Evolutionary conservation across 2,113 vertebrate species (phyloP), one percentile per base, ranked within the genome.

Genomic region (Pseudopodoces humilis): DNA sequence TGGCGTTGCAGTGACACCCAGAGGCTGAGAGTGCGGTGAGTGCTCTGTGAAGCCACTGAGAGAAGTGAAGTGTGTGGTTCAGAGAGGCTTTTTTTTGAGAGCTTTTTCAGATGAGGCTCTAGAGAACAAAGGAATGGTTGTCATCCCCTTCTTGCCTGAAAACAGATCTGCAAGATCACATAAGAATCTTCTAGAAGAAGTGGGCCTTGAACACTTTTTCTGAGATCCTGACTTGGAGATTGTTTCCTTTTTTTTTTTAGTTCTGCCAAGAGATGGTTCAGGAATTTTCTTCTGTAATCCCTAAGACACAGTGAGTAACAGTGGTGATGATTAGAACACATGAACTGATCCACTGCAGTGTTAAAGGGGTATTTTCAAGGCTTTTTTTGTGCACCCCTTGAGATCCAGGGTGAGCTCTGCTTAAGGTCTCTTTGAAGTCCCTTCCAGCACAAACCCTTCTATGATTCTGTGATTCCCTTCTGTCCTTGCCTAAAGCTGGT

Each of bases 1-100:
- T 80, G 37, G 67, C 2, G 20, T 30, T 83, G 63, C 46, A 71
- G 71, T 70, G 71, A 83, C 78, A 69, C 21, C 67, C 37, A 35
- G 70, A 87, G 91, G 77, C 52, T 83, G 80, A 13, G 47, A 30
- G 30, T 1, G 17, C 14, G 47, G 25, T 3, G 1, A 17, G 17
- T 62, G 17, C 58, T 56, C 9, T 31, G 3, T 35, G 76, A 49
- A 56, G 62, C 47, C 30, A 9, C 22, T 5, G 58, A 67, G 63
- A 33, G 30, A 81, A 82, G 28, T 0, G 30, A 81, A 82, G 28
- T 0, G 0, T 1, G 0, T 16, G 43, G 6, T 21, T 43, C 7
- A 6, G 27, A 46, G 68, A 83, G 46, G 22, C 13, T 16, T 39
- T 47, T 22, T n/a, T 58, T n/a, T 8, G n/a, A 10, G 31, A 63